Base-by-base conservation (phyloP, 2,113 vertebrate genomes). In the Brachionichthys hirsutus region DNA sequence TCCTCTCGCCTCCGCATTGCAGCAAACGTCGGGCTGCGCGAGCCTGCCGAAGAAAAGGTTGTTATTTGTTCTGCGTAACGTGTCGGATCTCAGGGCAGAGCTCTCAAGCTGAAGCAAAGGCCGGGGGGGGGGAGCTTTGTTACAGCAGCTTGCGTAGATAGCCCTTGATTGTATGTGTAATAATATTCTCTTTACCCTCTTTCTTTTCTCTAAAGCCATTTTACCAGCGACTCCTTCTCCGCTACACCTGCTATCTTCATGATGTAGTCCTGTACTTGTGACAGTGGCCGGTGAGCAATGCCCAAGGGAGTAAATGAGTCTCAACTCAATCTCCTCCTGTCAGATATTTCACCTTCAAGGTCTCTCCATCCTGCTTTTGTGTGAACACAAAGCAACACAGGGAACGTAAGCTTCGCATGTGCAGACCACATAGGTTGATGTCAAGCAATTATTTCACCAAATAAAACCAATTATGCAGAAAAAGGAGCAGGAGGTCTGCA, bases 121-220 rank as follows among this genome's bases (percentile, higher is more conserved):
- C 58, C 62, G 47, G 45, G 67, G 68, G 67, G 68, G 65, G 75
- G 66, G 82, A 22, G 67, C 22, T 70, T 71, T 69, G 66, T 76
- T 86, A 78, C 78, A n/a, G n/a, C 73, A 54, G 64, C 53, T 56
- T 55, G 49, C 64, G 54, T 56, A 83, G 82, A 82, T 80, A 76
- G 74, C 50, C 75, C 53, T 79, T 89, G 85, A 89, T 90, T 85
- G 73, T 70, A 54, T 68, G 51, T 81, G 84, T 71, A 62, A 81
- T 79, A n/a, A n/a, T 54, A 64, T 67, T 65, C 62, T 66, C 61
- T 56, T 55, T 54, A 40, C 61, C 66, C 38, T 18, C 46, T 54
- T 40, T 24, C 71, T 68, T 76, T 63, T 57, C 57, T 64, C 50
- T 45, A 16, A 53, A 77, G 70, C 52, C 47, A n/a, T 53, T 68